phyloP scores from a whole-genome alignment of 92 coral and sea anemone species.

The Anthopleura xanthogrammica region DNA sequence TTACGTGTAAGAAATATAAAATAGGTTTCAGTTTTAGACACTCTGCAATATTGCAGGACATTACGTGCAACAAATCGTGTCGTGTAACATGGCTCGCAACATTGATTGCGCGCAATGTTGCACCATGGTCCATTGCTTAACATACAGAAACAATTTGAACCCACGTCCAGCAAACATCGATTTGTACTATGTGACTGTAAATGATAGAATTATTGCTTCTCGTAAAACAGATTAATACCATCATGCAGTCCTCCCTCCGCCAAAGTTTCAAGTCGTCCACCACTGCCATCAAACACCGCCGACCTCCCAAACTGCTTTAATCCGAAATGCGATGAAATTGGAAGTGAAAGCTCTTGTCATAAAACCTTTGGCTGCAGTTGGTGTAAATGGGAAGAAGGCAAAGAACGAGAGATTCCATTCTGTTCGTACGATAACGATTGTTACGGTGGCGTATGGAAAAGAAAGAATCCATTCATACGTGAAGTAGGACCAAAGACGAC shows the following conservation, averaged over 20 bases:
- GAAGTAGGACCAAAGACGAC: neutral
- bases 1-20: no score
- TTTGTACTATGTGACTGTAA: no score
- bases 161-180: no score
- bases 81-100: no score
- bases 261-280: slow-evolving; percentile 28
- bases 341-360: slow-evolving; percentile 37
- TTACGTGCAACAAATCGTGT: no score
- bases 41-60: no score
- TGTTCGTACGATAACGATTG: slow-evolving; percentile 43
- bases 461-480: slow-evolving; percentile 49
- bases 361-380: slow-evolving; percentile 58
- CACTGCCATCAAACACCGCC: slow-evolving; percentile 40
- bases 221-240: slow-evolving; percentile 18
- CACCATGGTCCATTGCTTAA: no score
- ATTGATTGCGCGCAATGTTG: no score
- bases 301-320: slow-evolving; percentile 48
- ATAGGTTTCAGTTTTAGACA: no score
- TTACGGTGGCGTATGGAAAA: slow-evolving; percentile 47
- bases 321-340: slow-evolving; percentile 25
- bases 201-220: neutral
- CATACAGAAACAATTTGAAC: no score
- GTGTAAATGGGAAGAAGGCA: slow-evolving; percentile 38
- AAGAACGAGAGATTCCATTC: slow-evolving; percentile 37
- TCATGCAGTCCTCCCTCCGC: slow-evolving; percentile 47